These are phyloP conservation scores for Centropus bengalensis DNA, from an alignment of 2,113 vertebrate genomes.

Conservation along the genomic window DNA sequence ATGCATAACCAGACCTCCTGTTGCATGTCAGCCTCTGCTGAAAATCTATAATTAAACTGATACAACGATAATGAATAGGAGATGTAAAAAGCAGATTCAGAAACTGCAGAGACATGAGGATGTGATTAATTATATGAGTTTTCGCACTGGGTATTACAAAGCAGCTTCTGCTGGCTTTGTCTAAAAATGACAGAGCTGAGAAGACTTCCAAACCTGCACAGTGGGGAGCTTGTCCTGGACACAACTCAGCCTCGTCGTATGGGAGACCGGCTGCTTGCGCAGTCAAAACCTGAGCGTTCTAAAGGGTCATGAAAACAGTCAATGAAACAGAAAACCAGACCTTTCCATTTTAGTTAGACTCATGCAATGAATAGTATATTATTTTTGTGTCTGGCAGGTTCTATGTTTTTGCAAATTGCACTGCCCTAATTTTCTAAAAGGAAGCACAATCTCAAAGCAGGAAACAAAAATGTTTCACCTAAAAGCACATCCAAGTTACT, in stretches of 20 bases:
- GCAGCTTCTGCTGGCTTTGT: neutral
- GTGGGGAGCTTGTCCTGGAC: neutral
- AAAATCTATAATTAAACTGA: slow-evolving; percentile 15
- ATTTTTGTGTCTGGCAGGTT: neutral
- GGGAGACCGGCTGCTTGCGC: neutral
- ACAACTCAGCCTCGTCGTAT: accelerated
- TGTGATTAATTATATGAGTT: neutral
- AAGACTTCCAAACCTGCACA: neutral
- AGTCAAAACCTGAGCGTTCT: neutral
- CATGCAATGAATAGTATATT: neutral
- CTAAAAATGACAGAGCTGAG: neutral
- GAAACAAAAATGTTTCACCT: neutral
- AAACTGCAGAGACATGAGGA: neutral
- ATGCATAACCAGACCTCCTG: neutral
- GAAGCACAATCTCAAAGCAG: neutral
- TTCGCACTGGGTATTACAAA: neutral
- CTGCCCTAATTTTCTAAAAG: neutral
- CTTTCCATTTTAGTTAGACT: neutral
- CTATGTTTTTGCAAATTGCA: neutral
- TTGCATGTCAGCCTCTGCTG: slow-evolving; percentile 11
- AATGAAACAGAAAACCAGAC: neutral
- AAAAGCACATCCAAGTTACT: neutral
- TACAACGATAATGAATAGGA: neutral
- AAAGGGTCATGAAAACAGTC: neutral
- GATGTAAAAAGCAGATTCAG: neutral